Evolutionary conservation across 1,140 invertebrate genomes (phyloP).

Genomic region (Eupeodes corollae): DNA sequence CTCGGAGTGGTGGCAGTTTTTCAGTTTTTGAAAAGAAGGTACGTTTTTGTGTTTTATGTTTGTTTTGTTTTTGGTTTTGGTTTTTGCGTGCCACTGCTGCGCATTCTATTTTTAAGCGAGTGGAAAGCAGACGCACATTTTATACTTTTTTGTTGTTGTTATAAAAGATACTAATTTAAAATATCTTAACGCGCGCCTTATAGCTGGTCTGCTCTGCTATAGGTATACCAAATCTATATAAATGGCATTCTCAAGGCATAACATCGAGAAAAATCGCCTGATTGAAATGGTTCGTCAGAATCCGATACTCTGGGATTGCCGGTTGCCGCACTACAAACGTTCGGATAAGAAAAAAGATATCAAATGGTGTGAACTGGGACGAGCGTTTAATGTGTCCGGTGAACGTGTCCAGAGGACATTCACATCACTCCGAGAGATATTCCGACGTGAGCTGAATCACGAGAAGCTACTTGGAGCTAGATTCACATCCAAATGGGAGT

Average conservation of each 20-base stretch:
- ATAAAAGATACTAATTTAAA: too few species aligned
- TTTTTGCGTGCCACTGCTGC: too few species aligned
- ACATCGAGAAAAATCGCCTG: conserved; percentile 34
- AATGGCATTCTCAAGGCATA: conserved; percentile 33
- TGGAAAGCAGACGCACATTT: too few species aligned
- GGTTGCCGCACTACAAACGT: conserved; percentile 31
- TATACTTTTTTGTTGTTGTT: too few species aligned
- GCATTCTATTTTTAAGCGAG: too few species aligned
- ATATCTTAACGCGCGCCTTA: too few species aligned
- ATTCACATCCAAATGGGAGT: conserved; percentile 35
- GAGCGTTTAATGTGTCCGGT: conserved; percentile 29
- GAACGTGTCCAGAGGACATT: conserved; percentile 34
- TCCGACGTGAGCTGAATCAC: conserved; percentile 31
- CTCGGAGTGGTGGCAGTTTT: too few species aligned
- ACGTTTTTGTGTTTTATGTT: too few species aligned
- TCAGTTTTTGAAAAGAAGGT: too few species aligned
- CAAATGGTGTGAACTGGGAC: conserved; percentile 33
- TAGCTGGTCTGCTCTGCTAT: too few species aligned
- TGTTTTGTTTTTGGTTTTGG: too few species aligned
- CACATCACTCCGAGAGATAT: conserved; percentile 30
- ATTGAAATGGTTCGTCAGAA: conserved; percentile 32
- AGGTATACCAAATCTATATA: too few species aligned
- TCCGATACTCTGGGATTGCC: conserved; percentile 33
- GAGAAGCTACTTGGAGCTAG: conserved; percentile 30
- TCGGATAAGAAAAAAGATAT: conserved; percentile 33